phyloP scores from a whole-genome alignment of 2,888 invertebrate genomes.

The Podabrus alpinus region DNA sequence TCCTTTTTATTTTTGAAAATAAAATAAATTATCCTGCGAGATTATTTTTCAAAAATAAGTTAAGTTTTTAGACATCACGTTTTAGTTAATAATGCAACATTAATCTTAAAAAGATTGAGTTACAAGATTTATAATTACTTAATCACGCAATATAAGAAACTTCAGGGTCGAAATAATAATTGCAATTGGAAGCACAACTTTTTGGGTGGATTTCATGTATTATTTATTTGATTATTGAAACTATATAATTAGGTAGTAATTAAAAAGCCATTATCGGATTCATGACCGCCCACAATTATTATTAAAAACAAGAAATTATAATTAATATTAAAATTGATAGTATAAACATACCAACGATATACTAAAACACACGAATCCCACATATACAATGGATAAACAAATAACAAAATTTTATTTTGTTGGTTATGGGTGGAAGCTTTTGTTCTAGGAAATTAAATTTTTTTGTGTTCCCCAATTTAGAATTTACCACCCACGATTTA shows the following conservation, averaged over 20 bases:
- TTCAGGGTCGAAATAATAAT: conserved; percentile 2
- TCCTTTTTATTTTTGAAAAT: neutral
- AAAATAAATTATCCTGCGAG: neutral
- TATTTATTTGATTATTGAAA: conserved; percentile 3
- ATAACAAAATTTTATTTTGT: neutral
- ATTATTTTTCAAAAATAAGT: neutral
- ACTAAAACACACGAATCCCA: neutral
- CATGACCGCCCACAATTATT: neutral
- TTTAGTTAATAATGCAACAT: neutral
- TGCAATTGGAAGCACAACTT: neutral
- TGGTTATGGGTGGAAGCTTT: neutral
- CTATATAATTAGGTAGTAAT: neutral
- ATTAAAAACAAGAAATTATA: neutral
- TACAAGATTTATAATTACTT: conserved; percentile 1
- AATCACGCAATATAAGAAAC: conserved; percentile 4
- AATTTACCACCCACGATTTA: neutral
- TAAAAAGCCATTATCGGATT: neutral
- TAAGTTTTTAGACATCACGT: neutral
- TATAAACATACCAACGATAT: neutral
- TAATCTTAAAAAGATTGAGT: neutral
- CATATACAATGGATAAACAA: neutral
- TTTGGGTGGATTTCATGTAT: neutral
- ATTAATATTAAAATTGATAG: neutral
- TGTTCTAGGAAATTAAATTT: neutral
- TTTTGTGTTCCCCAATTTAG: neutral